phyloP scores from a whole-genome alignment of 2,888 invertebrate genomes.

The Drosophila melanosoma region DNA sequence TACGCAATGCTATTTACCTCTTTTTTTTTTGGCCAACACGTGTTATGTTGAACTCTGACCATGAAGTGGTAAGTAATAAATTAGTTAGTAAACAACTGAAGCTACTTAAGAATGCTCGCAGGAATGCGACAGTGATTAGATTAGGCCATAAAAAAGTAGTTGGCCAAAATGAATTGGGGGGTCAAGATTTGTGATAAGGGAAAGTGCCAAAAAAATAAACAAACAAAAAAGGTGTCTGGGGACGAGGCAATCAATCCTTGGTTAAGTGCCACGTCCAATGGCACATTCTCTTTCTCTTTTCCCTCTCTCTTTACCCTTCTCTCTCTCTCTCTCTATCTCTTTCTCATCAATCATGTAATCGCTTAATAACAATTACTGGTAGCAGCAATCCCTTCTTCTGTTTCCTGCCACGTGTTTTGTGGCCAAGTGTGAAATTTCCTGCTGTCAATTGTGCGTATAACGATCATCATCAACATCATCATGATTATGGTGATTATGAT shows the following conservation, averaged over 20 bases:
- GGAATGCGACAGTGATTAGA: slow-evolving; percentile 71
- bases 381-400: slow-evolving; percentile 14
- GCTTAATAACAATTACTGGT: slow-evolving; percentile 64
- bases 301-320: not conserved
- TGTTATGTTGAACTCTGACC: slow-evolving; percentile 44
- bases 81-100: not conserved
- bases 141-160: slow-evolving; percentile 44
- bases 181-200: slow-evolving; percentile 52
- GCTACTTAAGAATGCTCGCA: slow-evolving; percentile 49
- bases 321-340: slow-evolving; percentile 13
- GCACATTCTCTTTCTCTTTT: not conserved
- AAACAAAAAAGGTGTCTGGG: not conserved
- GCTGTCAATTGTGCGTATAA: slow-evolving; percentile 70
- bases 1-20: slow-evolving; percentile 13
- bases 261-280: slow-evolving; percentile 53
- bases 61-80: slow-evolving; percentile 12
- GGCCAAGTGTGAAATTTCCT: slow-evolving; percentile 70
- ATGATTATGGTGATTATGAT: slow-evolving; percentile 28
- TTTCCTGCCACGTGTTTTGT: slow-evolving; percentile 57
- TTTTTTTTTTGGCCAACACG: slow-evolving; percentile 53
- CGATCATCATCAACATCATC: slow-evolving; percentile 14
- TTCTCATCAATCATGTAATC: slow-evolving; percentile 71
- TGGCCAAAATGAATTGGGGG: slow-evolving; percentile 36
- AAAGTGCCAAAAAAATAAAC: slow-evolving; percentile 3
- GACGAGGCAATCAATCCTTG: slow-evolving; percentile 28